phyloP scores from a whole-genome alignment of 2,113 vertebrate species.

The Triplophysa siluroides region DNA sequence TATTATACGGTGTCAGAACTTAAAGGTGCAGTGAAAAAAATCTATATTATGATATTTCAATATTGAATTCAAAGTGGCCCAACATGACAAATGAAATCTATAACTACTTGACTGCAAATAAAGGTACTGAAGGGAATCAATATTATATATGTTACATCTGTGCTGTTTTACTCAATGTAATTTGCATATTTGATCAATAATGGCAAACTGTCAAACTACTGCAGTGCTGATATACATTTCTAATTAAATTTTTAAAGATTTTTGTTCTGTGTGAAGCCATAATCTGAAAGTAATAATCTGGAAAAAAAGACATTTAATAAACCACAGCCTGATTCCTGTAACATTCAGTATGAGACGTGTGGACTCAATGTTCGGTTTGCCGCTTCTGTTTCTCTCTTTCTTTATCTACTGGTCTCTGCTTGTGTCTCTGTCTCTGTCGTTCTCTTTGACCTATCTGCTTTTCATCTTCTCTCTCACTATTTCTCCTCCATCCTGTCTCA shows the following conservation, averaged over 20 bases:
- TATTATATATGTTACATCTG: neutral
- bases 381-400: neutral
- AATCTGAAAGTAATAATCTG: neutral
- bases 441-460: neutral
- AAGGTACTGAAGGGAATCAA: neutral
- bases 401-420: constrained; percentile 17
- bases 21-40: too few relatives aligned
- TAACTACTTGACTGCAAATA: neutral
- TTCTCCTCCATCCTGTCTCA: neutral
- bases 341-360: too few relatives aligned
- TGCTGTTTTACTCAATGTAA: neutral
- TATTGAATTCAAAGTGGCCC: too few relatives aligned
- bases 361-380: too few relatives aligned
- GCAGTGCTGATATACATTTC: neutral
- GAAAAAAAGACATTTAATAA: neutral
- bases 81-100: neutral
- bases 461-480: constrained; percentile 12
- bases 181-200: neutral
- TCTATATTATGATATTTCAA: too few relatives aligned
- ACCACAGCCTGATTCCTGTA: neutral
- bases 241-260: neutral
- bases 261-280: neutral
- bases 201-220: neutral
- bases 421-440: neutral
- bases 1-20: too few relatives aligned